A percentile compares a stretch with the other conserved stretches of the same genome.
Conservation (phyloP, 2,797 vertebrate genomes). For the Pteronotus mesoamericanus region DNA sequence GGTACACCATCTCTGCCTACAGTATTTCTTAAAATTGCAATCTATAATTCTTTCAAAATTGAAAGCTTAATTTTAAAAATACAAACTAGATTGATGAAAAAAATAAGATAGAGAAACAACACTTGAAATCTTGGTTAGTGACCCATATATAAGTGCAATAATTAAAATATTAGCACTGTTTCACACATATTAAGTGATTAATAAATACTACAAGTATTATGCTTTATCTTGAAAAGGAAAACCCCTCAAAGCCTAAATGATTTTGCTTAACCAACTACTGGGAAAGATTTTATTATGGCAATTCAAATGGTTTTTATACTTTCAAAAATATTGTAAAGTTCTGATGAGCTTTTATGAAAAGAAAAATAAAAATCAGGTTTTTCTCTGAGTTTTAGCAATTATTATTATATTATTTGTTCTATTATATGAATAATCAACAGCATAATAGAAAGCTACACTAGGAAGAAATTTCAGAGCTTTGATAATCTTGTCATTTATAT, state of each 20-base stretch:
- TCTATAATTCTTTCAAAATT: neutral
- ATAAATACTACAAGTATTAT: neutral
- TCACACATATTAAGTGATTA: neutral
- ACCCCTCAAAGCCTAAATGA: neutral
- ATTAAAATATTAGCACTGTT: neutral
- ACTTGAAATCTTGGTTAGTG: neutral
- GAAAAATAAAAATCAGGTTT: neutral
- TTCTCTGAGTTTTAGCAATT: neutral
- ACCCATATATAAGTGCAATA: neutral
- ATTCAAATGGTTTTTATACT: neutral
- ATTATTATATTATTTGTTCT: no score
- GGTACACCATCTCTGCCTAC: neutral
- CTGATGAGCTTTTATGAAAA: neutral
- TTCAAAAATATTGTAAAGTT: neutral
- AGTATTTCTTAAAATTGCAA: neutral
- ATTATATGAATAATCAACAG: constrained; percentile 34
- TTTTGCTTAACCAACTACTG: neutral
- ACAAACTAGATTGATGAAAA: neutral
- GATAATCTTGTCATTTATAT: neutral
- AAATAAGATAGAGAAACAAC: neutral
- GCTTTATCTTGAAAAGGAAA: neutral
- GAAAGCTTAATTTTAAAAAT: neutral
- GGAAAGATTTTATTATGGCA: neutral
- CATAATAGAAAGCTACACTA: neutral
- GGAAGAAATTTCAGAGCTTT: neutral